A percentile compares a stretch with the other conserved stretches of the same genome.
phyloP scores from a whole-genome alignment of 2,888 invertebrate species.

The Zele albiditarsus region DNA sequence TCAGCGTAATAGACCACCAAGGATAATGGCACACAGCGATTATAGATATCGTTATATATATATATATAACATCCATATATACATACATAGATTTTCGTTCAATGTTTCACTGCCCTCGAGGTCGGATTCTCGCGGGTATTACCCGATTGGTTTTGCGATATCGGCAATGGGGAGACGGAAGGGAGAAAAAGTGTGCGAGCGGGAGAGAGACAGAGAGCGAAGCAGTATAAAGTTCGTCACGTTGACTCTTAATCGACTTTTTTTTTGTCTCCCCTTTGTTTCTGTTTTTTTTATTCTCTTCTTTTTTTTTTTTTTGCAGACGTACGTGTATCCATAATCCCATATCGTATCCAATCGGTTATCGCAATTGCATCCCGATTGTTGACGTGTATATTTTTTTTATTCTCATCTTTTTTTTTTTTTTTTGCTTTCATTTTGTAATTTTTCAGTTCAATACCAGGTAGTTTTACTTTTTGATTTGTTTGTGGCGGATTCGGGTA shows the following conservation, averaged over 20 bases:
- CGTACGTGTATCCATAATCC: background rate
- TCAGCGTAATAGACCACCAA: conserved; percentile 18
- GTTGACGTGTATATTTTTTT: background rate
- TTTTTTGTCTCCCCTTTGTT: background rate
- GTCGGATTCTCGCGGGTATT: conserved; percentile 28
- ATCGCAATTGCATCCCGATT: background rate
- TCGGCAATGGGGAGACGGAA: conserved; percentile 12
- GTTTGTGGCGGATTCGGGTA: too few relatives aligned
- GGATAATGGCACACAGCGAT: conserved; percentile 24
- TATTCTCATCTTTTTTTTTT: background rate
- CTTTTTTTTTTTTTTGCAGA: background rate
- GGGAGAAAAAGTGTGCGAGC: background rate
- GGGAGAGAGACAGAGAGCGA: background rate
- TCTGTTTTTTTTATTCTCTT: background rate
- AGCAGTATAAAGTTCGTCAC: conserved; percentile 2
- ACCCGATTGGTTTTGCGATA: conserved; percentile 30
- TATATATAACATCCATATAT: background rate
- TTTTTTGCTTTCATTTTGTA: background rate
- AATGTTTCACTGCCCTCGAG: conserved; percentile 25
- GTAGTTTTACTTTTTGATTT: background rate
- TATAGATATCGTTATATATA: conserved; percentile 9
- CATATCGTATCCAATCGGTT: background rate
- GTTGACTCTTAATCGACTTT: conserved; percentile 24
- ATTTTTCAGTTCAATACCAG: background rate
- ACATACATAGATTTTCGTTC: background rate